Conservation (phyloP, 2,113 vertebrate genomes). For the Peucedramus taeniatus region DNA sequence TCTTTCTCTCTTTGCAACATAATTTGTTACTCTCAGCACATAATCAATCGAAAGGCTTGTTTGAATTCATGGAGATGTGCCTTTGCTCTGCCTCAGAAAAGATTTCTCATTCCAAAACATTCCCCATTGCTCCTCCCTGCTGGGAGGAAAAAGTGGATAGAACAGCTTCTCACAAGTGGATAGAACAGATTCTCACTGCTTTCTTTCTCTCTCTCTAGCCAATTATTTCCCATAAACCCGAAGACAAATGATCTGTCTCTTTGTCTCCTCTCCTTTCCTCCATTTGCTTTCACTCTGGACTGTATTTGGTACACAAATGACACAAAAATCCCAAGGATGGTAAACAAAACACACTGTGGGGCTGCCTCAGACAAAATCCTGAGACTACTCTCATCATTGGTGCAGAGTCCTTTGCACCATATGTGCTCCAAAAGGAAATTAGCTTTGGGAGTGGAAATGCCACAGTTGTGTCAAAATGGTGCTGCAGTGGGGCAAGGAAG, state of each 20-base stretch:
- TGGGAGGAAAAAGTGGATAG: not conserved
- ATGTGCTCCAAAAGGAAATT: not conserved
- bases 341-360: not conserved
- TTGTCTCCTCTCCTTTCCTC: not conserved
- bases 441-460: not conserved
- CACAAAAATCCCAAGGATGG: not conserved
- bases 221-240: not conserved
- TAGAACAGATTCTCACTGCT: not conserved
- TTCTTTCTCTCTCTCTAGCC: not conserved
- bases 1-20: not conserved
- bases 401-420: rapidly evolving
- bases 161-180: not conserved
- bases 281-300: not conserved
- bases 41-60: not conserved
- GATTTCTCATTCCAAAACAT: not conserved
- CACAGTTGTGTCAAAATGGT: not conserved
- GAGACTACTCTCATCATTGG: not conserved
- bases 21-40: not conserved
- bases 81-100: not conserved
- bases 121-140: not conserved
- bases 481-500: not conserved
- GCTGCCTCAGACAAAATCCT: not conserved
- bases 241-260: not conserved
- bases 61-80: not conserved
- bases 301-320: not conserved